Percentiles rank a stretch among this genome's conserved stretches.
Conservation (phyloP, 2,888 invertebrate species). For the Idaea dimidiata region DNA sequence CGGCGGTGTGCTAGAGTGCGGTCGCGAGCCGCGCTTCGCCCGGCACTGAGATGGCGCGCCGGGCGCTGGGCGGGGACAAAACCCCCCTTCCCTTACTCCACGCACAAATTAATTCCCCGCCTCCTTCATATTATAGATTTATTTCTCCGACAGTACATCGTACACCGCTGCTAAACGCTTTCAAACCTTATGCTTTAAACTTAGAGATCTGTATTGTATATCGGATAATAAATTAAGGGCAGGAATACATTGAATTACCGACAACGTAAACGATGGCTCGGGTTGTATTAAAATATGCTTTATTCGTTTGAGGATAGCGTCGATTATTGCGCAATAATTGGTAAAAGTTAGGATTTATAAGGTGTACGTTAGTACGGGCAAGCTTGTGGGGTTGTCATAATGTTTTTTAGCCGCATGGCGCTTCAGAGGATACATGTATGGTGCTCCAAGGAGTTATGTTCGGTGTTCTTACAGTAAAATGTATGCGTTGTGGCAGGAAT, state of each 20-base stretch:
- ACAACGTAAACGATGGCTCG: constrained; percentile 51
- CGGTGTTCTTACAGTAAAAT: constrained; percentile 52
- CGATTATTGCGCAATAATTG: constrained; percentile 39
- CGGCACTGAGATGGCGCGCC: constrained; percentile 75
- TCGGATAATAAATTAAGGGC: constrained; percentile 70
- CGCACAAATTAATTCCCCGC: constrained; percentile 73
- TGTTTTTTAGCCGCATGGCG: constrained; percentile 77
- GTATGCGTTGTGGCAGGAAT: constrained; percentile 15
- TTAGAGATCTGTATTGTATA: constrained; percentile 74
- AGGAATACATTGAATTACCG: constrained; percentile 74
- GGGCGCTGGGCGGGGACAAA: constrained; percentile 60
- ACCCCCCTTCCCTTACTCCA: constrained; percentile 60
- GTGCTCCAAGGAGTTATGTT: constrained; percentile 57
- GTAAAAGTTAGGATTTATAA: constrained; percentile 60
- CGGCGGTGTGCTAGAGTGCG: constrained; percentile 23
- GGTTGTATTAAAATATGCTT: constrained; percentile 49
- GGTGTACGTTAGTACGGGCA: constrained; percentile 59
- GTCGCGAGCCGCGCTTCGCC: constrained; percentile 34
- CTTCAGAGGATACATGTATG: constrained; percentile 59
- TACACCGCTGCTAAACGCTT: constrained; percentile 62
- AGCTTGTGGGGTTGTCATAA: constrained; percentile 72
- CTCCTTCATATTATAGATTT: constrained; percentile 80
- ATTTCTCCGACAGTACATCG: constrained; percentile 68
- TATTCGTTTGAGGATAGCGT: constrained; percentile 45
- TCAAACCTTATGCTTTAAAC: constrained; percentile 68